Evolutionary conservation across 2,888 invertebrate genomes (phyloP), one percentile per base, ranked within the genome.

Genomic region (Holacanthella duospinosa): DNA sequence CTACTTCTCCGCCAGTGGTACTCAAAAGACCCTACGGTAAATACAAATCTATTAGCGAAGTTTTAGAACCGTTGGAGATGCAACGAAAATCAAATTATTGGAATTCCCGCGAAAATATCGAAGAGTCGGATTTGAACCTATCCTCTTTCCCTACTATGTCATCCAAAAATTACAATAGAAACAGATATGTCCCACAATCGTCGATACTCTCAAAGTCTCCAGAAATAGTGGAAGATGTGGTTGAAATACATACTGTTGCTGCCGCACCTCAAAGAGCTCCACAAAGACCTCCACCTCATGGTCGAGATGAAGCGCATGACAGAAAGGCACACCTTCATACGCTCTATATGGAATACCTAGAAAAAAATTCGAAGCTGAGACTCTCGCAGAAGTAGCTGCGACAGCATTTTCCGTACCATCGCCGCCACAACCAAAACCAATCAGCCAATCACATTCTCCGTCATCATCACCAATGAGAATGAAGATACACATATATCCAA

Each of bases 401-500:
- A 62, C 56, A 25, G 29, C 16, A 1, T 1, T 56, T 43, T 24
- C 55, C 4, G 12, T 59, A 21, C 2, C 53, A 24, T 9, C 21
- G 16, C 4, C 58, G 43, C 57, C 59, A n/a, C 2, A 54, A 3
- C 36, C 57, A 29, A 26, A n/a, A 21, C 55, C 60, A 9, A 19
- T 43, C 27, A 28, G 43, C 12, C 54, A 29, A 48, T 16, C 4
- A 4, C 12, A 16, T 4, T 28, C 21, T 1, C 61, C 36, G 43
- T 27, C 54, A 2, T 59, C 59, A 26, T 19, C 66, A 53, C 71
- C 73, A 9, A 73, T 73, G 73, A 53, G 73, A 56, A 73, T 73
- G 73, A 73, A 73, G 63, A 73, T 73, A 36, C 73, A 73, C 55
- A 73, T 73, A 62, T 73, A 73, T 59, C 73, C 73, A 12, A 73